phyloP scores from a whole-genome alignment of 2,797 vertebrate genomes.

The Phoeniculus purpureus region DNA sequence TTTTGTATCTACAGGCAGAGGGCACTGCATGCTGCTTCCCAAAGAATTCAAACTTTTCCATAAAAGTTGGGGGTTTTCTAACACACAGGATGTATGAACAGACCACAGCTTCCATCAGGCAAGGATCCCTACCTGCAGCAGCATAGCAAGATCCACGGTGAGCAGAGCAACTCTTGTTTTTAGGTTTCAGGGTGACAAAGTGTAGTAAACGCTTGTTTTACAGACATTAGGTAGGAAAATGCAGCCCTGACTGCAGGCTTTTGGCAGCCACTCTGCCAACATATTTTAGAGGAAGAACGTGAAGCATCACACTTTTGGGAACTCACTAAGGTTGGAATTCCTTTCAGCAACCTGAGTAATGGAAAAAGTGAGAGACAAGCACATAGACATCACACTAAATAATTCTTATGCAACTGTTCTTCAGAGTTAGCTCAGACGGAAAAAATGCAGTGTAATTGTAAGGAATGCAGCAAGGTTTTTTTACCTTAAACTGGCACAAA shows the following conservation, averaged over 20 bases:
- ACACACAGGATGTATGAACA: background rate
- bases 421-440: background rate
- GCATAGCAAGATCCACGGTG: background rate
- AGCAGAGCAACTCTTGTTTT: background rate
- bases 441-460: background rate
- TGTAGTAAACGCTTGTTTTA: background rate
- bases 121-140: background rate
- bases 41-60: fast-evolving
- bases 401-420: background rate
- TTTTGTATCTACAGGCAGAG: background rate
- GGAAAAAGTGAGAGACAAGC: conserved; percentile 27
- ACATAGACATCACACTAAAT: background rate
- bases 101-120: background rate
- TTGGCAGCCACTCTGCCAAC: background rate
- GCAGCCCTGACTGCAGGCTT: background rate
- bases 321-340: background rate
- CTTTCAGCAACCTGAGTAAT: background rate
- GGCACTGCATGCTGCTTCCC: background rate
- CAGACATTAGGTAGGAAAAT: background rate
- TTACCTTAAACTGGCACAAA: background rate
- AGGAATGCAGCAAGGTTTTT: background rate
- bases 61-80: background rate
- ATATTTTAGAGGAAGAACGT: background rate
- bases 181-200: background rate
- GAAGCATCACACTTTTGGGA: background rate